Conservation (phyloP, 2,888 invertebrate species). For the Copidosoma aretas region DNA sequence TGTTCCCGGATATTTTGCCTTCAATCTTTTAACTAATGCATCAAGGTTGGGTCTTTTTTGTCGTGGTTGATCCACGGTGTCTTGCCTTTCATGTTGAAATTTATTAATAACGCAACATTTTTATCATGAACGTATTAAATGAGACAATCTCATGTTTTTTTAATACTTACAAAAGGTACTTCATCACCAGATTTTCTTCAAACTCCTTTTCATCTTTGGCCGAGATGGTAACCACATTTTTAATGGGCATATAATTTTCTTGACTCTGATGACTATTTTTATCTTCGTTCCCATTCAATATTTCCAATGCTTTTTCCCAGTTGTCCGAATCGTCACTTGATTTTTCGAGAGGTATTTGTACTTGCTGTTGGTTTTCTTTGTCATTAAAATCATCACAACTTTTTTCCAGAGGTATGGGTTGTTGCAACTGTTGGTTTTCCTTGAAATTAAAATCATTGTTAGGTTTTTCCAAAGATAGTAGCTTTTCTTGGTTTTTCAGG, state of each 20-base stretch:
- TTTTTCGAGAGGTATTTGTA: background rate
- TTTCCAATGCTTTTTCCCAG: background rate
- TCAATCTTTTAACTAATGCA: constrained; percentile 41
- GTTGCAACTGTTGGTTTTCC: background rate
- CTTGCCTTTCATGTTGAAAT: constrained; percentile 12
- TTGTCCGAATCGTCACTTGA: background rate
- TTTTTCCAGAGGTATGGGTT: background rate
- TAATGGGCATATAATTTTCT: too few species aligned
- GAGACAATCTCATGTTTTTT: background rate
- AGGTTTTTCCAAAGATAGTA: background rate
- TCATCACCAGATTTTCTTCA: background rate
- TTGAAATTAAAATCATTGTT: background rate
- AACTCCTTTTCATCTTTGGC: background rate
- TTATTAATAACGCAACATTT: background rate
- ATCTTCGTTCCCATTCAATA: background rate
- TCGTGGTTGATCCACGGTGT: background rate
- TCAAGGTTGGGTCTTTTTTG: constrained; percentile 36
- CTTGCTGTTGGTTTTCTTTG: background rate
- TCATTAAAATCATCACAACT: background rate
- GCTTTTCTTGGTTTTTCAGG: background rate
- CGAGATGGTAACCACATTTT: background rate
- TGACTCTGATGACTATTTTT: too few species aligned
- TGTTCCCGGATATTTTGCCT: constrained; percentile 41
- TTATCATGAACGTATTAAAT: background rate
- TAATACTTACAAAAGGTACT: background rate